These are phyloP conservation scores for Cerceris ruficornis DNA, from an alignment of 2,888 invertebrate genomes.

Conservation along the genomic window DNA sequence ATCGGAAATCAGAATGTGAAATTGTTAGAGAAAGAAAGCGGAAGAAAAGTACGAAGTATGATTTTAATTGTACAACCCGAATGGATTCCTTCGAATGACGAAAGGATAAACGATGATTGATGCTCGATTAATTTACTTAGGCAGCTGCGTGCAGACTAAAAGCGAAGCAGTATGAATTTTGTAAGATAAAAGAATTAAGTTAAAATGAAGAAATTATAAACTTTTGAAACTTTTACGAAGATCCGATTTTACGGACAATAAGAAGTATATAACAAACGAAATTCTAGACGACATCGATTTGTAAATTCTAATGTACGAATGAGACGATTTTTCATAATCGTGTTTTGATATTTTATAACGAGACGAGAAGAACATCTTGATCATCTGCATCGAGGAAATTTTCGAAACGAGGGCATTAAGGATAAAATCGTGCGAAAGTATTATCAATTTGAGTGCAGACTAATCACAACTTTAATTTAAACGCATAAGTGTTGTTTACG, in stretches of 20 bases:
- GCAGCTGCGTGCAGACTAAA: constrained; percentile 15
- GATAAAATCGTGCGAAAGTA: constrained; percentile 56
- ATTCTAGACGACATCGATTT: too few species aligned
- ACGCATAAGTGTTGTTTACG: constrained; percentile 47
- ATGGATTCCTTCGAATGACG: constrained; percentile 2
- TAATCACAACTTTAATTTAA: constrained; percentile 52
- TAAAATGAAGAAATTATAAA: background rate
- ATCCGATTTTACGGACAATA: background rate
- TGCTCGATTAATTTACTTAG: constrained; percentile 32
- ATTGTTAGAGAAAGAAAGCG: too few species aligned
- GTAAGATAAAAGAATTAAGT: background rate
- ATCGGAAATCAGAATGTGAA: too few species aligned
- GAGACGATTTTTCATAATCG: background rate
- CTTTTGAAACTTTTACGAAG: background rate
- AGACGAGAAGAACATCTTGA: constrained; percentile 9
- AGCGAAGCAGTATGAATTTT: constrained; percentile 4
- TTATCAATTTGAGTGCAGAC: constrained; percentile 56
- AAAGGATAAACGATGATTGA: constrained; percentile 10
- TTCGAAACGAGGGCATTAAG: constrained; percentile 60
- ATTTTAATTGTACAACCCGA: constrained; percentile 10
- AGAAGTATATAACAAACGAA: background rate
- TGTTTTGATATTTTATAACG: background rate
- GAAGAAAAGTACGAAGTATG: constrained; percentile 1
- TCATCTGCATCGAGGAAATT: constrained; percentile 29
- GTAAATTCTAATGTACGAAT: too few species aligned